Evolutionary conservation across 2,888 invertebrate genomes (phyloP), one percentile per base, ranked within the genome.

Genomic region (Rhopalosiphum nymphaeae): DNA sequence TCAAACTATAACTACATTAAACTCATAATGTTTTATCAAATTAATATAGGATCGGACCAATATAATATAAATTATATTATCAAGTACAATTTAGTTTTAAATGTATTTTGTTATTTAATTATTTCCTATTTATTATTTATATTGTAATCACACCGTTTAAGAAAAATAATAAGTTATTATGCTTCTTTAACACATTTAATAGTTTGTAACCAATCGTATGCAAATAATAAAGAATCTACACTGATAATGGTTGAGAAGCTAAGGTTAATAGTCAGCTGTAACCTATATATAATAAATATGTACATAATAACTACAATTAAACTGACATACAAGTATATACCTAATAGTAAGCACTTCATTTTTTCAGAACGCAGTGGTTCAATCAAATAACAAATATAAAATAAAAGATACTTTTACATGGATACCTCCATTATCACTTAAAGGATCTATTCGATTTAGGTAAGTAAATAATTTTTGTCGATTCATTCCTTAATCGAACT

Each of bases 291-390:
- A 78, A 36, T 78, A 7, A 78, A 21, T 78, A 2, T 78, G 21
- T 78, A 21, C 21, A 21, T 78, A 21, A 78, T 36, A 78, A 78
- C 21, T 9, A 21, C 1, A 36, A 36, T 78, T 78, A 21, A 21
- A 67, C 16, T 36, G 21, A 7, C 36, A 36, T 78, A 36, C 16
- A 2, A 9, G 36, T 36, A 36, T 36, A 53, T 53, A 53, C 44
- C 44, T 53, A 57, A 57, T 42, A n/a, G 9, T 67, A 21, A 21
- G 9, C 16, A 78, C 29, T 61, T 61, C 29, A 29, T 21, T 93
- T 56, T n/a, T 89, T 93, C 85, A 93, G 93, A 93, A 93, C 46
- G 11, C 90, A 5, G 93, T 46, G n/a, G 89, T 93, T 36, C 93
- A 93, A 46, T 93, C 89, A 5, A 93, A 93, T 61, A 85, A 61